Base-by-base conservation (phyloP, 2,888 invertebrate genomes). In the Trichogramma evanescens region DNA sequence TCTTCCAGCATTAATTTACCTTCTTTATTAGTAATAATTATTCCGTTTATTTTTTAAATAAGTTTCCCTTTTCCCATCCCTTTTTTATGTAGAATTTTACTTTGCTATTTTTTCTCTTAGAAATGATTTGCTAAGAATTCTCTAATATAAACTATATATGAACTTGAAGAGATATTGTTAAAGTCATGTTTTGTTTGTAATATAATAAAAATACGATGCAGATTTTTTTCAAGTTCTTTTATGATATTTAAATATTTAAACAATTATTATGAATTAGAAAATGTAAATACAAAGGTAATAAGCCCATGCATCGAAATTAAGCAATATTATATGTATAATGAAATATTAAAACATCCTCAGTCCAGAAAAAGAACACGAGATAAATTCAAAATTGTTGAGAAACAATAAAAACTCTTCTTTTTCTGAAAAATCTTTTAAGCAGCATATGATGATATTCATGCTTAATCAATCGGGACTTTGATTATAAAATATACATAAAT, bases 11-110 rank as follows among this genome's bases (percentile, higher is more conserved):
- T 55, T 63, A 58, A 57, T 56, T 67, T 63, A 63, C 66, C 63
- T 67, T 56, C 2, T 26, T 61, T 58, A 66, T 66, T 63, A 65
- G 63, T 59, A 59, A 64, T 57, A 51, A 63, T 41, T 55, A 63
- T 26, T 66, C 61, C 43, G 26, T 44, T 57, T 54, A n/a, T 44
- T 52, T 50, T 39, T 57, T 54, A 55, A 26, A 26, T 26, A 26
- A 26, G 26, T 44, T 38, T 51, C 7, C 7, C 10, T 49, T 42
- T 51, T 51, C 48, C 49, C 39, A 8, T 50, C 55, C 26, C 26
- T 2, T 26, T 26, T 2, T 26, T 26, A 26, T 26, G 26, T 26
- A 26, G 26, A 26, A 26, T 3, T 26, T 26, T 42, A 53, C 13
- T 10, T 56, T 48, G 49, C 48, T 53, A 51, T 53, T 54, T 44